Conservation (phyloP, 2,113 vertebrate species). For the Odocoileus virginianus region DNA sequence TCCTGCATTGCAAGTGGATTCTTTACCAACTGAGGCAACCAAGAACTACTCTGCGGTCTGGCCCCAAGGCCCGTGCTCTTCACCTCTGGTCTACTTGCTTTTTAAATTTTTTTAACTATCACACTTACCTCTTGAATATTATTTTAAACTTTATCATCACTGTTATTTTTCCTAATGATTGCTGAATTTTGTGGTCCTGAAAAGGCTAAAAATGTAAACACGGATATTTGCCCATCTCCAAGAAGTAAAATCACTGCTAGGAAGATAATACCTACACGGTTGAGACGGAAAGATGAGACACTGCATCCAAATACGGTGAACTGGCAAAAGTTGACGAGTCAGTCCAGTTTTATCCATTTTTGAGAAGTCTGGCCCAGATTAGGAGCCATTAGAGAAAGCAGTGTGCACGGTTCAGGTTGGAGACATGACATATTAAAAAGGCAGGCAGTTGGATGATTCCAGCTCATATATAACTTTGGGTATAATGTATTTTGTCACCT, state of each 20-base stretch:
- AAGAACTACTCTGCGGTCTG: not conserved
- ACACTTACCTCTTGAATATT: not conserved
- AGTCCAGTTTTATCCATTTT: not conserved
- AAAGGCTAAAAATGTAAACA: not conserved
- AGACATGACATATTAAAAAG: not conserved
- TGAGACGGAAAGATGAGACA: not conserved
- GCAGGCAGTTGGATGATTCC: not conserved
- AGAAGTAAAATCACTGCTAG: not conserved
- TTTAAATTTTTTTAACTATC: not conserved
- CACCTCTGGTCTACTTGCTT: not conserved
- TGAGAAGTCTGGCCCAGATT: not conserved
- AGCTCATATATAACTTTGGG: slow-evolving; percentile 5
- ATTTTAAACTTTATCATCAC: not conserved
- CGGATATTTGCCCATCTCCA: not conserved
- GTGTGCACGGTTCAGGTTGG: not conserved
- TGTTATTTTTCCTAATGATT: not conserved
- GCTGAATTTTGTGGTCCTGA: not conserved
- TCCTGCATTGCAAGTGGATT: not conserved
- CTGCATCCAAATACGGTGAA: not conserved
- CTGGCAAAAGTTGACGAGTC: not conserved
- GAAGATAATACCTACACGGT: not conserved
- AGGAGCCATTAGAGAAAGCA: not conserved
- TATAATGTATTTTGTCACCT: slow-evolving; percentile 48
- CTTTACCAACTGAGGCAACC: not conserved
- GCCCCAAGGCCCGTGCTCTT: not conserved